Evolutionary conservation across 2,797 vertebrate genomes (phyloP).

Genomic region (Liasis olivaceus): DNA sequence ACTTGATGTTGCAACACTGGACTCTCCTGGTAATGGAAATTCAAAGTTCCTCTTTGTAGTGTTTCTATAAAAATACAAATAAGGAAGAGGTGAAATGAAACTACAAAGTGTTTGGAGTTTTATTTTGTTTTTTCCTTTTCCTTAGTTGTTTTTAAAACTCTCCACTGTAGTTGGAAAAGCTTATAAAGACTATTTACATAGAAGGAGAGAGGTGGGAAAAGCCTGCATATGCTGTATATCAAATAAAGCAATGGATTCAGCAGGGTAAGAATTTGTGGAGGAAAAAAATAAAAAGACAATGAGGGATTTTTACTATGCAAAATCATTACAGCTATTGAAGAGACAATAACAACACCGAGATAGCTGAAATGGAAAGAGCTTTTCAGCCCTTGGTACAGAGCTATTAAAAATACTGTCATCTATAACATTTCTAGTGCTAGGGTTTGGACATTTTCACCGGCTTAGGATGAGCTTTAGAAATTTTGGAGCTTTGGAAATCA

Average conservation of each 20-base stretch:
- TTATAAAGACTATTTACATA: conserved; percentile 67
- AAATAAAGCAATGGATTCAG: conserved; percentile 65
- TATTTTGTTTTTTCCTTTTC: conserved; percentile 38
- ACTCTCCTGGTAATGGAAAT: conserved; percentile 73
- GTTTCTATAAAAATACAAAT: conserved; percentile 81
- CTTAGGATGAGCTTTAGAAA: neutral
- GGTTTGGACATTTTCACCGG: neutral
- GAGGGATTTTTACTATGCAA: conserved; percentile 28
- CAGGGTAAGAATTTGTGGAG: neutral
- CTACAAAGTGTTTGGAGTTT: conserved; percentile 61
- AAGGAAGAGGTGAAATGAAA: conserved; percentile 81
- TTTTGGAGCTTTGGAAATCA: neutral
- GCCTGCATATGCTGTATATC: conserved; percentile 68
- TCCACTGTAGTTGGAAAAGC: conserved; percentile 70
- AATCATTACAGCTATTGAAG: neutral
- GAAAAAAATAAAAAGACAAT: conserved; percentile 22
- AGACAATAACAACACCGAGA: neutral
- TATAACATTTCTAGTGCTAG: neutral
- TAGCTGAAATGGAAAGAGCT: conserved; percentile 47
- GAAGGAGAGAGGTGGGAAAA: neutral
- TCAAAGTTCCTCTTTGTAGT: conserved; percentile 78
- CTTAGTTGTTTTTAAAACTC: conserved; percentile 63
- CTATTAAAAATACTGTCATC: neutral
- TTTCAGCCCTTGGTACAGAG: neutral
- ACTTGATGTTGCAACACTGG: conserved; percentile 66